A percentile compares a stretch with the other conserved stretches of the same genome.
Evolutionary conservation across 2,797 vertebrate genomes (phyloP).

Genomic region (Brotula barbata): DNA sequence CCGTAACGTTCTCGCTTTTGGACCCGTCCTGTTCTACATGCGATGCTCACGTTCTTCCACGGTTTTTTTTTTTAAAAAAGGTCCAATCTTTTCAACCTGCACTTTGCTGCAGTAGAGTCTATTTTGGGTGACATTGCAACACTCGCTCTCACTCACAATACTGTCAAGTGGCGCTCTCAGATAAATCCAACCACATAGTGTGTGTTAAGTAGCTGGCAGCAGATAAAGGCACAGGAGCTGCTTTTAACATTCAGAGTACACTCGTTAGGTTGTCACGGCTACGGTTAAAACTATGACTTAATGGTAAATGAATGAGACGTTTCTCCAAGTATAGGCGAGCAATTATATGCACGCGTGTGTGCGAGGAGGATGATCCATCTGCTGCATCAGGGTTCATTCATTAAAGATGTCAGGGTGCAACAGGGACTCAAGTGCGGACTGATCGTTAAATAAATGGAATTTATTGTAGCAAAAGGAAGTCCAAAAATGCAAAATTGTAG

Average conservation of each 20-base stretch:
- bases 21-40: neutral
- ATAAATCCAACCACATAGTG: conserved; percentile 13
- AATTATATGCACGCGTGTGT: conserved; percentile 32
- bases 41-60: neutral
- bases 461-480: no score
- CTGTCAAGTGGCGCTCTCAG: conserved; percentile 1
- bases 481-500: no score
- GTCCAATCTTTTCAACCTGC: neutral
- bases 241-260: conserved; percentile 20
- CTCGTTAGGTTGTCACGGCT: neutral
- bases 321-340: conserved; percentile 6
- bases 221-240: neutral
- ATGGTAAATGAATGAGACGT: conserved; percentile 18
- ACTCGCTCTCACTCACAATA: neutral
- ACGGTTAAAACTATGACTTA: conserved; percentile 10
- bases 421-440: no score
- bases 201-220: conserved; percentile 11
- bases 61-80: no score
- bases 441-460: no score
- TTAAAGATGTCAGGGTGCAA: no score
- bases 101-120: conserved; percentile 3
- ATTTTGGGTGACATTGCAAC: conserved; percentile 9
- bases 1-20: no score
- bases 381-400: conserved; percentile 45
- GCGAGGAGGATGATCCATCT: conserved; percentile 49